Evolutionary conservation across 2,797 vertebrate species (phyloP).

Genomic region (Lycodopsis pacificus): DNA sequence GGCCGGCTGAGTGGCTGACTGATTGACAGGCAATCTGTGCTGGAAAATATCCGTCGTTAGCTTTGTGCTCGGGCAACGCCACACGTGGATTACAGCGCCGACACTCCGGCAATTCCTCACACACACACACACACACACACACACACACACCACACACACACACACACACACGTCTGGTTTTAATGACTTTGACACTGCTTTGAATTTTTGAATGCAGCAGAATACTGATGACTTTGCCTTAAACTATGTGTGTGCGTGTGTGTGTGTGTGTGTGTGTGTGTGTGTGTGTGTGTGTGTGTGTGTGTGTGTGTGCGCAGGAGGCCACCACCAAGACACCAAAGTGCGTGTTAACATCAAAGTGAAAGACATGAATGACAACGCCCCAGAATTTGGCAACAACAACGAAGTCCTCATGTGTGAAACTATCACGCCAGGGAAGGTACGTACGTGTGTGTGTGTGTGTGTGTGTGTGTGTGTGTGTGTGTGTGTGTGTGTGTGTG

Average conservation of each 20-base stretch:
- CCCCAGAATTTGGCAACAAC: slow-evolving; percentile 91
- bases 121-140: not conserved
- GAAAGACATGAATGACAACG: slow-evolving; percentile 93
- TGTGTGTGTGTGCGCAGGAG: slow-evolving; percentile 81
- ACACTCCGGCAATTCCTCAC: not conserved
- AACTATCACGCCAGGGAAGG: slow-evolving; percentile 89
- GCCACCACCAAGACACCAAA: slow-evolving; percentile 94
- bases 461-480: slow-evolving; percentile 17
- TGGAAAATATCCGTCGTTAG: slow-evolving; percentile 41
- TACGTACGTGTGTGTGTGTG: slow-evolving; percentile 61
- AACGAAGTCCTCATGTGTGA: slow-evolving; percentile 96
- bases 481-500: slow-evolving; percentile 11
- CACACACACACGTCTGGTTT: slow-evolving; percentile 5
- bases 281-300: slow-evolving; percentile 33
- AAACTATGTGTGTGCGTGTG: not conserved
- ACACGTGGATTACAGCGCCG: slow-evolving; percentile 38
- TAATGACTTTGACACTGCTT: slow-evolving; percentile 31
- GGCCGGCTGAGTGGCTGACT: slow-evolving; percentile 21
- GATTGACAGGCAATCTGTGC: slow-evolving; percentile 46
- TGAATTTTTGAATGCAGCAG: not conserved
- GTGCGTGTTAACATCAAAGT: slow-evolving; percentile 94
- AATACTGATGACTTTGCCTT: slow-evolving; percentile 15
- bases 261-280: slow-evolving; percentile 22
- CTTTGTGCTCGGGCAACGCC: slow-evolving; percentile 31
- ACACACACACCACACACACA: not conserved